phyloP scores from a whole-genome alignment of 2,113 vertebrate species.

The Perca flavescens region DNA sequence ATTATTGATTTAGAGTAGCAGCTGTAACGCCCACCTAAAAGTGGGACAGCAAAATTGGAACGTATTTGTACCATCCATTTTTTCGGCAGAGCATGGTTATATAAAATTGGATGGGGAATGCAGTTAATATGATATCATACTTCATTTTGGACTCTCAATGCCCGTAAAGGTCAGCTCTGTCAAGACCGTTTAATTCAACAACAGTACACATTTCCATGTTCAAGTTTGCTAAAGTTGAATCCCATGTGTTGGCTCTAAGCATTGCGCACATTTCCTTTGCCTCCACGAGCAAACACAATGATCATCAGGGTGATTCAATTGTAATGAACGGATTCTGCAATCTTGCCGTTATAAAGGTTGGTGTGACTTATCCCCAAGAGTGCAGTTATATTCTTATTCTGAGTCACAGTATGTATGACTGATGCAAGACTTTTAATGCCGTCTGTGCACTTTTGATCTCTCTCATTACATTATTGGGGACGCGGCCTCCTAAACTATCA shows the following conservation, averaged over 20 bases:
- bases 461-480: conserved; percentile 51
- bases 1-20: conserved; percentile 4
- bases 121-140: neutral
- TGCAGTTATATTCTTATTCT: conserved; percentile 3
- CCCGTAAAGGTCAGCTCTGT: conserved; percentile 1
- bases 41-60: neutral
- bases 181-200: neutral
- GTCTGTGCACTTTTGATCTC: conserved; percentile 30
- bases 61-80: neutral
- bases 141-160: neutral
- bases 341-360: neutral
- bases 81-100: neutral
- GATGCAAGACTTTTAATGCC: conserved; percentile 33
- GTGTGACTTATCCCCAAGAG: neutral
- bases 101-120: neutral
- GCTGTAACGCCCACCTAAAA: neutral
- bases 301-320: neutral
- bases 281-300: neutral
- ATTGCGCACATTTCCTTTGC: neutral
- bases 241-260: neutral
- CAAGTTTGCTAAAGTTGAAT: neutral
- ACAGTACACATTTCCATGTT: neutral
- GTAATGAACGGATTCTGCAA: conserved; percentile 1
- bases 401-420: conserved; percentile 3
- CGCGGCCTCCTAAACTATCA: conserved; percentile 47